These are phyloP conservation scores for Chorisops tibialis DNA, from an alignment of 2,888 invertebrate genomes.

Conservation along the genomic window DNA sequence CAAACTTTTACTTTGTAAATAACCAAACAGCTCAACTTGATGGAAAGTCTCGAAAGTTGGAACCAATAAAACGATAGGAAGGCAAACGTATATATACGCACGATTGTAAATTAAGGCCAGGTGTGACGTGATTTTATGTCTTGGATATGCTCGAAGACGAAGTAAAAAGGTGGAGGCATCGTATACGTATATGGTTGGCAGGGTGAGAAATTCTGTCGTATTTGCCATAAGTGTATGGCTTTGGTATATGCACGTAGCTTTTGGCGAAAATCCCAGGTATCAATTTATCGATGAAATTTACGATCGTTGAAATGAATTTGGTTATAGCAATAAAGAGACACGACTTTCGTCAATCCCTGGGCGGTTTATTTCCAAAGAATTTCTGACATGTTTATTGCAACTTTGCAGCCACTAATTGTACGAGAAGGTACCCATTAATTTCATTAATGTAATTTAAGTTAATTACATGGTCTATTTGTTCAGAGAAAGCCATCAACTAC, in stretches of 20 bases:
- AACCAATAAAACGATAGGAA: constrained; percentile 13
- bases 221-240: background rate
- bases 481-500: too few relatives aligned
- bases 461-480: too few relatives aligned
- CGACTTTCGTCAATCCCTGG: too few relatives aligned
- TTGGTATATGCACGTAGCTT: constrained; percentile 4
- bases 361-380: too few relatives aligned
- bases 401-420: too few relatives aligned
- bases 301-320: background rate
- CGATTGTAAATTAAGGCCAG: constrained; percentile 24
- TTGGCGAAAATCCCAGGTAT: background rate
- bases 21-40: constrained; percentile 21
- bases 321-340: background rate
- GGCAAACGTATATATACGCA: constrained; percentile 3
- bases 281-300: constrained; percentile 21
- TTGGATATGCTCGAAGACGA: background rate
- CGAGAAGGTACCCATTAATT: too few relatives aligned
- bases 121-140: constrained; percentile 21
- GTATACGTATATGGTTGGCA: too few relatives aligned
- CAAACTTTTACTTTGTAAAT: constrained; percentile 24
- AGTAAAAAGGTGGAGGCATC: background rate
- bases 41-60: constrained; percentile 25
- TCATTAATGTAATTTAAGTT: too few relatives aligned
- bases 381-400: too few relatives aligned
- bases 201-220: constrained; percentile 12